These are phyloP conservation scores for Rhadinocentrus ornatus DNA, from an alignment of 2,797 vertebrate genomes.

Conservation along the genomic window DNA sequence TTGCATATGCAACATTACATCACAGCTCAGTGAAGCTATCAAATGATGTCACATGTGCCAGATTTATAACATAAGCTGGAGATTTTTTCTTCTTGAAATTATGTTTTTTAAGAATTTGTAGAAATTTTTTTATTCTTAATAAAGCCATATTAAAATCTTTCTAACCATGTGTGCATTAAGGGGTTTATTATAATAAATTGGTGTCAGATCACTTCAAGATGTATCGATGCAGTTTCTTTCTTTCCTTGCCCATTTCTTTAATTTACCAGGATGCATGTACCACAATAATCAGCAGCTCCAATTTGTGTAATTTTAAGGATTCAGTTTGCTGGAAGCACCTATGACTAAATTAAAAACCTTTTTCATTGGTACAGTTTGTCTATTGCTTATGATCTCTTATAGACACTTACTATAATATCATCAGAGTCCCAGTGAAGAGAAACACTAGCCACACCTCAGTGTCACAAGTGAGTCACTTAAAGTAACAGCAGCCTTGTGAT, in stretches of 20 bases:
- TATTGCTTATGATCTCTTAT: slow-evolving; percentile 9
- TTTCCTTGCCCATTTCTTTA: background rate
- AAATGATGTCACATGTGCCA: too few species aligned
- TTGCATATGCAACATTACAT: too few species aligned
- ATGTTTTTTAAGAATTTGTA: too few species aligned
- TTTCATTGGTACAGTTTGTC: slow-evolving; percentile 28
- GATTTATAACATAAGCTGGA: too few species aligned
- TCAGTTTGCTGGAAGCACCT: slow-evolving; percentile 54
- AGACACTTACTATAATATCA: slow-evolving; percentile 17
- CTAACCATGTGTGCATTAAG: background rate
- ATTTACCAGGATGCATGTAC: slow-evolving; percentile 8
- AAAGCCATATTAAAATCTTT: background rate
- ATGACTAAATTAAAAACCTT: slow-evolving; percentile 52
- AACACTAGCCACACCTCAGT: slow-evolving; percentile 42
- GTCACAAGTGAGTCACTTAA: slow-evolving; percentile 66
- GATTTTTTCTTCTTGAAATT: background rate
- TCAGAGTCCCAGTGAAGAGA: slow-evolving; percentile 32
- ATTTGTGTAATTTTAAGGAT: slow-evolving; percentile 58
- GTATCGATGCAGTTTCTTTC: background rate
- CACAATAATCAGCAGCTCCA: slow-evolving; percentile 38
- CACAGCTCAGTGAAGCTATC: too few species aligned
- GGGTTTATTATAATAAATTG: background rate
- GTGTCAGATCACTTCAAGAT: background rate
- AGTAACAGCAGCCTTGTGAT: slow-evolving; percentile 53
- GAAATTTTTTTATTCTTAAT: background rate